These are phyloP conservation scores for Sapayoa aenigma DNA, from an alignment of 2,113 vertebrate genomes.

Conservation along the genomic window DNA sequence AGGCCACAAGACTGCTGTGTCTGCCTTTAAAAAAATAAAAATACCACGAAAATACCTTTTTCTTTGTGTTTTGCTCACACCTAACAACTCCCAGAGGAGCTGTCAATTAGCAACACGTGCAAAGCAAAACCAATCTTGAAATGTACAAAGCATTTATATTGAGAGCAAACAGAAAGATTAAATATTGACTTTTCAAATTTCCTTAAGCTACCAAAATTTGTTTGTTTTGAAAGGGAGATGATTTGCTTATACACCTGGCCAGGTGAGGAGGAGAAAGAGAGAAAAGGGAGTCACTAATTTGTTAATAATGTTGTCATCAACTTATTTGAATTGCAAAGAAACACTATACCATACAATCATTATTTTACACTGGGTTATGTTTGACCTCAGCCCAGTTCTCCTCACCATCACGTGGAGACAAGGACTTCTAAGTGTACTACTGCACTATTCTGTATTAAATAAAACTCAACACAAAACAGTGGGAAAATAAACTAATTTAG, in stretches of 20 bases:
- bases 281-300: background rate
- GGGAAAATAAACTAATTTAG: conserved; percentile 26
- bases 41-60: background rate
- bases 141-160: background rate
- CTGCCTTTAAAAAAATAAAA: background rate
- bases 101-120: background rate
- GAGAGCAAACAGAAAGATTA: background rate
- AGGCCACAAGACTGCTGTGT: background rate
- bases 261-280: background rate
- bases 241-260: background rate
- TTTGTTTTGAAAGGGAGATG: background rate
- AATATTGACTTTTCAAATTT: background rate
- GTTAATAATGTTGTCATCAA: background rate
- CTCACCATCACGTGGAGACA: background rate
- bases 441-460: background rate
- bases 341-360: background rate
- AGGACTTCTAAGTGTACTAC: background rate
- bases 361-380: background rate
- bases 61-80: background rate
- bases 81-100: background rate
- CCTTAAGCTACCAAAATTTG: background rate
- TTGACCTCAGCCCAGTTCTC: background rate
- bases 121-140: background rate
- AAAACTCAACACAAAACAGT: background rate
- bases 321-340: background rate